A percentile compares a stretch with the other conserved stretches of the same genome.
These are phyloP conservation scores for Ypsolopha scabrella DNA, from an alignment of 2,888 invertebrate genomes.

Conservation along the genomic window DNA sequence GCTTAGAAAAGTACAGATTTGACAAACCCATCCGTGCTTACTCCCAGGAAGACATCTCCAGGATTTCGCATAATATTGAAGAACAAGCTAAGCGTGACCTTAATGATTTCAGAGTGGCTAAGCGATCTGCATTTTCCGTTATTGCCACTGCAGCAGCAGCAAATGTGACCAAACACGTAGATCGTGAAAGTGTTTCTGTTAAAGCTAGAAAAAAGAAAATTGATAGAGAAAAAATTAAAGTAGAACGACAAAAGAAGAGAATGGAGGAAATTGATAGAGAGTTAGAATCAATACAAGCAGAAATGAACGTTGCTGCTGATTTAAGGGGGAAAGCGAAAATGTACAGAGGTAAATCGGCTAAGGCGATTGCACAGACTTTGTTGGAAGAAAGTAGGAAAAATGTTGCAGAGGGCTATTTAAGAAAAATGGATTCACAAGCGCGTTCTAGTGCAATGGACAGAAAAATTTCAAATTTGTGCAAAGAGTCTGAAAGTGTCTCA, in stretches of 20 bases:
- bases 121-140: slow-evolving; percentile 73
- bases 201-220: slow-evolving; percentile 60
- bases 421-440: slow-evolving; percentile 31
- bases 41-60: slow-evolving; percentile 74
- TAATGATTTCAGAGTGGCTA: slow-evolving; percentile 68
- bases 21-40: slow-evolving; percentile 75
- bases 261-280: slow-evolving; percentile 52
- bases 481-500: not conserved
- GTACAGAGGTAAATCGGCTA: slow-evolving; percentile 82
- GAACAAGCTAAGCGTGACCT: slow-evolving; percentile 78
- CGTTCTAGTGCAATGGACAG: slow-evolving; percentile 27
- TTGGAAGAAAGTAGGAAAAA: slow-evolving; percentile 71
- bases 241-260: slow-evolving; percentile 55
- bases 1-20: slow-evolving; percentile 75
- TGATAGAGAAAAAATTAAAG: slow-evolving; percentile 41
- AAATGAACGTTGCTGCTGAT: slow-evolving; percentile 58
- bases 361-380: slow-evolving; percentile 76
- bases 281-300: slow-evolving; percentile 46
- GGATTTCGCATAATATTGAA: slow-evolving; percentile 75
- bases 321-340: slow-evolving; percentile 66
- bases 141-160: slow-evolving; percentile 73
- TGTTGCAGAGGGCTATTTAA: slow-evolving; percentile 49
- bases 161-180: slow-evolving; percentile 74
- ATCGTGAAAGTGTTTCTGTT: slow-evolving; percentile 57
- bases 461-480: not conserved